These are phyloP conservation scores for Glossosoma conforme DNA, from an alignment of 1,140 invertebrate species.

Conservation along the genomic window DNA sequence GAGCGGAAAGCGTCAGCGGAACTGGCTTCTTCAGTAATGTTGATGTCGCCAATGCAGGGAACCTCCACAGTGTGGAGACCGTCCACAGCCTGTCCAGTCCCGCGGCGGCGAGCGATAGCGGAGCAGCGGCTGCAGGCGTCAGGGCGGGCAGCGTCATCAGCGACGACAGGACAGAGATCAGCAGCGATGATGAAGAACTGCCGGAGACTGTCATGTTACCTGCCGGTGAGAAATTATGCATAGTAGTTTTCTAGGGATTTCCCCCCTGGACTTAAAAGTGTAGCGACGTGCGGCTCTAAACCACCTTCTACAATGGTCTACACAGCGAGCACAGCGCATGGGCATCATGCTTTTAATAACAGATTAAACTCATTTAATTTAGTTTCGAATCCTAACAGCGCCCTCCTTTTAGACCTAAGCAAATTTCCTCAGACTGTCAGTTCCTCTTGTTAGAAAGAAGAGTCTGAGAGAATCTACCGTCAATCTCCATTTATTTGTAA, in stretches of 20 bases:
- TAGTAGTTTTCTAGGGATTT: background rate
- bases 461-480: too few relatives aligned
- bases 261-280: background rate
- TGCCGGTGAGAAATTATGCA: constrained; percentile 14
- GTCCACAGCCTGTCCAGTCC: background rate
- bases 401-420: too few relatives aligned
- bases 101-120: background rate
- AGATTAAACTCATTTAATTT: too few relatives aligned
- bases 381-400: too few relatives aligned
- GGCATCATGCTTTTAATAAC: too few relatives aligned
- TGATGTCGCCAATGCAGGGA: background rate
- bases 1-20: background rate
- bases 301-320: too few relatives aligned
- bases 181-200: constrained; percentile 1
- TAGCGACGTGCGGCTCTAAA: too few relatives aligned
- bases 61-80: background rate
- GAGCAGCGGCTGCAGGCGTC: background rate
- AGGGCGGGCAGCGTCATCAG: background rate
- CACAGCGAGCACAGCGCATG: too few relatives aligned
- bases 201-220: constrained; percentile 14
- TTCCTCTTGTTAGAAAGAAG: too few relatives aligned
- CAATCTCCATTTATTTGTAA: too few relatives aligned
- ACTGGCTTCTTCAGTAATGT: constrained; percentile 9
- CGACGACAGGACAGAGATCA: background rate
- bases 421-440: too few relatives aligned